phyloP scores from a whole-genome alignment of 2,888 invertebrate genomes.

The Acrobasis suavella region DNA sequence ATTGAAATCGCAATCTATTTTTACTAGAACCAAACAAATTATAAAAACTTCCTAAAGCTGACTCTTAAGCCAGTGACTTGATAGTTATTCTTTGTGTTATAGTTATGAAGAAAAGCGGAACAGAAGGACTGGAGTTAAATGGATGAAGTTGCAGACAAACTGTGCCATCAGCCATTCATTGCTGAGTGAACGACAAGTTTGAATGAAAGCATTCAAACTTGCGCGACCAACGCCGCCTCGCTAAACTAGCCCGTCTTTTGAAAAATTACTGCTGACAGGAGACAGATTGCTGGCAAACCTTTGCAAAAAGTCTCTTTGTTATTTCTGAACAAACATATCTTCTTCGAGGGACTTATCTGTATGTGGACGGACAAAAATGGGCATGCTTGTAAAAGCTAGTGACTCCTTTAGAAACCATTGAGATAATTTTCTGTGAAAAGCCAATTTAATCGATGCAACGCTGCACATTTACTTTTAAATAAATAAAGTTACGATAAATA shows the following conservation, averaged over 20 bases:
- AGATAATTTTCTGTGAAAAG: no score
- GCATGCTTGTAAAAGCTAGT: no score
- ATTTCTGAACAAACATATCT: not conserved
- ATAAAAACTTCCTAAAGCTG: no score
- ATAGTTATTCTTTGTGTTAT: conserved; percentile 25
- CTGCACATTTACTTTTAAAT: no score
- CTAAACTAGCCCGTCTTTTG: conserved; percentile 30
- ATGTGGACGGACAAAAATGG: no score
- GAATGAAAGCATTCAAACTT: conserved; percentile 71
- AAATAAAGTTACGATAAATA: no score
- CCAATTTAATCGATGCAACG: no score
- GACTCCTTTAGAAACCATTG: no score
- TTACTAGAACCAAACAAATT: no score
- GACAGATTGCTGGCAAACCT: conserved; percentile 26
- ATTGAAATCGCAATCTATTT: no score
- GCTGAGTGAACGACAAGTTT: conserved; percentile 57
- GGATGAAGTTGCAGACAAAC: conserved; percentile 64
- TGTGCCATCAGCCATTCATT: conserved; percentile 63
- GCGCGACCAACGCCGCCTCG: conserved; percentile 39
- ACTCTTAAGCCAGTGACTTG: not conserved
- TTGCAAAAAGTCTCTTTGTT: not conserved
- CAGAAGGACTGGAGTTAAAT: conserved; percentile 60
- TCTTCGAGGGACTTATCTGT: no score
- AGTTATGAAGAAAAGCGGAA: conserved; percentile 34
- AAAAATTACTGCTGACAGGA: conserved; percentile 35